Conservation (phyloP, 2,888 invertebrate genomes). For the Amphipyra berbera region DNA sequence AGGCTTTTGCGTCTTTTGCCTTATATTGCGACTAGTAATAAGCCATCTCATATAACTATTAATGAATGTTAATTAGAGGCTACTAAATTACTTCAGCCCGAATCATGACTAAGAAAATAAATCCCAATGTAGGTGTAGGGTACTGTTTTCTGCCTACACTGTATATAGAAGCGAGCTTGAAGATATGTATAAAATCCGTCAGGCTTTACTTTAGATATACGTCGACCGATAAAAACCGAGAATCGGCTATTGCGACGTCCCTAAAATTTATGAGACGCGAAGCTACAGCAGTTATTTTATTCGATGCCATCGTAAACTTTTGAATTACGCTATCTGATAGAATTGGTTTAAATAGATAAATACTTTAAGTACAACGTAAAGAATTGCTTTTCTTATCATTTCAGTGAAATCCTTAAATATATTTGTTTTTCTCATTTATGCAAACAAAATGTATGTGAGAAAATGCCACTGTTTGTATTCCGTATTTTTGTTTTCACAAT, state of each 20-base stretch:
- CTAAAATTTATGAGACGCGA: slow-evolving; percentile 65
- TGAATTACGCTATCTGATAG: slow-evolving; percentile 51
- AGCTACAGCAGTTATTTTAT: slow-evolving; percentile 57
- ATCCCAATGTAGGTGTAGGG: no score
- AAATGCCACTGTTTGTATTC: slow-evolving; percentile 14
- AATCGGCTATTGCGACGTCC: slow-evolving; percentile 64
- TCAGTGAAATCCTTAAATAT: slow-evolving; percentile 23
- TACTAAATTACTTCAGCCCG: no score
- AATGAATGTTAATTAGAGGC: no score
- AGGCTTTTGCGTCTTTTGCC: no score
- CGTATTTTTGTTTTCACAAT: slow-evolving; percentile 17
- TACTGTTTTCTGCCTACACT: slow-evolving; percentile 5
- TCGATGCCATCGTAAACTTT: slow-evolving; percentile 61
- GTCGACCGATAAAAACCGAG: slow-evolving; percentile 66
- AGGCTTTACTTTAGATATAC: slow-evolving; percentile 37
- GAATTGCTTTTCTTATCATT: slow-evolving; percentile 31
- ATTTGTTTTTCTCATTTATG: slow-evolving; percentile 26
- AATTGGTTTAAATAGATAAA: slow-evolving; percentile 40
- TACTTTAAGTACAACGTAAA: slow-evolving; percentile 28
- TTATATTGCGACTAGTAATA: no score
- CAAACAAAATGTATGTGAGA: background rate
- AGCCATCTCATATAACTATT: no score
- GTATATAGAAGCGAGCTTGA: slow-evolving; percentile 6
- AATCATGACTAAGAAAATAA: no score
- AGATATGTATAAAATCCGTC: slow-evolving; percentile 35